Base-by-base conservation (phyloP, 2,888 invertebrate species). In the Rhagophthalmus giganteus region DNA sequence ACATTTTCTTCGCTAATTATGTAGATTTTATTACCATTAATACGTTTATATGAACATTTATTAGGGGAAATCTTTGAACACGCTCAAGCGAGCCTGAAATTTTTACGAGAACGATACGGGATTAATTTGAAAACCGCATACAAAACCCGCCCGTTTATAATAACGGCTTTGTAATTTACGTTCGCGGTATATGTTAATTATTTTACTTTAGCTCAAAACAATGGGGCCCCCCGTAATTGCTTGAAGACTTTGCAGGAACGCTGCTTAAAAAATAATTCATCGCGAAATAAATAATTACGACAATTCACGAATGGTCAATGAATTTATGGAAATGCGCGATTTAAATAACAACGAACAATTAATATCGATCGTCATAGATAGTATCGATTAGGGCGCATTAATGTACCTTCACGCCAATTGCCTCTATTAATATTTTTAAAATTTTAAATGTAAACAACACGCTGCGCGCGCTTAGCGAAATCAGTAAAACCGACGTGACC, bases 281-380 rank as follows among this genome's bases (percentile, higher is more conserved):
- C 27, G 9, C 9, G 27, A 7, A 39, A 31, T n/a, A 5, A 31
- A 32, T 41, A 20, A 41, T 41, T 41, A 31, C 16, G 16, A n/a
- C 28, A 40, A 41, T 41, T 14, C 14, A 28, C 14, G 40, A 39
- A 39, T 28, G 47, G 26, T 9, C 39, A 15, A 47, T 47, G 40
- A 47, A 47, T 38, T 10, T 31, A 25, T 15, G 5, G 31, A 33
- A 47, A 16, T 28, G 10, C 31, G 20, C 24, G 24, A 31, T 45
- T 37, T 16, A 46, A 39, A 16, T 40, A 27, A 20, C 27, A 33
- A 24, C 20, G 16, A 39, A 26, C 20, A 47, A 47, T 47, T 47
- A 47, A 34, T 39, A 39, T 27, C 26, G 8, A 39, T 27, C 9
- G 8, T 26, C 13, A 27, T 11, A 9, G n/a, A n/a, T n/a, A n/a